A percentile compares a stretch with the other conserved stretches of the same genome.
phyloP scores from a whole-genome alignment of 2,113 vertebrate species.

The Perca schrenkii region DNA sequence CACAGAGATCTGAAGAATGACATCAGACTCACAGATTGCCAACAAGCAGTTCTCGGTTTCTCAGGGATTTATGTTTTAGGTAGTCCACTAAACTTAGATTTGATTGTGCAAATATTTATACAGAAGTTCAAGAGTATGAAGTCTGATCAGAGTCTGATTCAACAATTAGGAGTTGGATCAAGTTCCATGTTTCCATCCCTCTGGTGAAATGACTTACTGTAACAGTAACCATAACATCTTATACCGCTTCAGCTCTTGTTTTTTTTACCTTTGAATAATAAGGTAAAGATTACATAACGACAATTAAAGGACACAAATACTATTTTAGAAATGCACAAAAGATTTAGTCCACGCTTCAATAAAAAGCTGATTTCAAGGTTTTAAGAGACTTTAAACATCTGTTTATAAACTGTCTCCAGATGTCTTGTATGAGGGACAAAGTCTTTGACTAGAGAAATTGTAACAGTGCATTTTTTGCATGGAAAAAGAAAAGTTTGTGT shows the following conservation, averaged over 20 bases:
- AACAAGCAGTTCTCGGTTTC: slow-evolving; percentile 13
- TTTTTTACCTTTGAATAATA: neutral
- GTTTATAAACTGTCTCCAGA: slow-evolving; percentile 52
- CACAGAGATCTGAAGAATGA: slow-evolving; percentile 41
- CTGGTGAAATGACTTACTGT: slow-evolving; percentile 5
- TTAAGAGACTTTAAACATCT: slow-evolving; percentile 57
- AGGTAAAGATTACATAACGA: neutral
- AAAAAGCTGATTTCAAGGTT: slow-evolving; percentile 52
- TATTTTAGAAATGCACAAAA: slow-evolving; percentile 18
- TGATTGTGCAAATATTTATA: slow-evolving; percentile 22
- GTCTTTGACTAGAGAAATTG: slow-evolving; percentile 26
- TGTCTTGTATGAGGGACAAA: slow-evolving; percentile 36
- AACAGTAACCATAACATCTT: neutral
- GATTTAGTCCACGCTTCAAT: slow-evolving; percentile 26
- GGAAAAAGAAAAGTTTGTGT: slow-evolving; percentile 34
- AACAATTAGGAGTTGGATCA: neutral
- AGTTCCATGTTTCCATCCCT: neutral
- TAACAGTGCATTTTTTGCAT: slow-evolving; percentile 11
- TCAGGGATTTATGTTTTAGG: slow-evolving; percentile 38
- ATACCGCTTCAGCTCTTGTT: neutral
- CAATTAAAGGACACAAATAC: neutral
- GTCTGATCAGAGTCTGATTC: neutral
- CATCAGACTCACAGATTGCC: slow-evolving; percentile 38
- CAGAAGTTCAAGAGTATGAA: neutral
- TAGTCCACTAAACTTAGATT: slow-evolving; percentile 12